These are phyloP conservation scores for Trachymyrmex septentrionalis DNA, from an alignment of 1,140 invertebrate genomes.

Conservation along the genomic window DNA sequence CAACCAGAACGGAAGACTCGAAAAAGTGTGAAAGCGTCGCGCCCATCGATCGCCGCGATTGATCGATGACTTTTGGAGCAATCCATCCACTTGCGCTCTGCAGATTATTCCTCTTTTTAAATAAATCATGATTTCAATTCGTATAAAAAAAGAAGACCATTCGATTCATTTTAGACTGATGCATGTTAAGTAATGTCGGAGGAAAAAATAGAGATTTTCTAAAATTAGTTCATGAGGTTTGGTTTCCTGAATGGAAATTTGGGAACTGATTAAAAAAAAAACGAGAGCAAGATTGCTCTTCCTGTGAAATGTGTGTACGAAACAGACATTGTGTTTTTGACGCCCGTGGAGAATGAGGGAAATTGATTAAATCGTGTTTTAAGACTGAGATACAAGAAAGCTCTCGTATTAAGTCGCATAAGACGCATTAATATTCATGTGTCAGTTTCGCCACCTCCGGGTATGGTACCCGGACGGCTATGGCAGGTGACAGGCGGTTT, in stretches of 20 bases:
- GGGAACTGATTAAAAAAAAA: not conserved
- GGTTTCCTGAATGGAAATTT: too few species aligned
- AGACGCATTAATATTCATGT: slow-evolving; percentile 61
- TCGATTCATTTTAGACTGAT: not conserved
- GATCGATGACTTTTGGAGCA: slow-evolving; percentile 23
- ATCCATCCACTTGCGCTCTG: not conserved
- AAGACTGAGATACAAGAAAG: slow-evolving; percentile 22
- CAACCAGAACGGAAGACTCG: slow-evolving; percentile 15
- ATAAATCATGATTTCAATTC: not conserved
- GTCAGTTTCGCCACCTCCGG: slow-evolving; percentile 58
- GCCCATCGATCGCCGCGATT: slow-evolving; percentile 47
- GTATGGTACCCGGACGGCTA: not conserved
- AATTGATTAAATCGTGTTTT: slow-evolving; percentile 56
- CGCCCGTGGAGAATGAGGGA: slow-evolving; percentile 36
- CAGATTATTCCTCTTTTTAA: not conserved
- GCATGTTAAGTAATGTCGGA: not conserved
- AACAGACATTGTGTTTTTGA: slow-evolving; percentile 25
- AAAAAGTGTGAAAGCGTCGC: slow-evolving; percentile 63
- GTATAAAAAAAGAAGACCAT: not conserved
- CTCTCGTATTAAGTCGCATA: slow-evolving; percentile 40
- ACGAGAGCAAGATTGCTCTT: not conserved
- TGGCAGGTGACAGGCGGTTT: slow-evolving; percentile 48
- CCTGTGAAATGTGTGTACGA: not conserved
- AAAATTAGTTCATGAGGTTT: not conserved
- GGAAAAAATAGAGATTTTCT: slow-evolving; percentile 3